Base-by-base conservation (phyloP, 2,888 invertebrate species). In the Nephrotoma guestfalica region DNA sequence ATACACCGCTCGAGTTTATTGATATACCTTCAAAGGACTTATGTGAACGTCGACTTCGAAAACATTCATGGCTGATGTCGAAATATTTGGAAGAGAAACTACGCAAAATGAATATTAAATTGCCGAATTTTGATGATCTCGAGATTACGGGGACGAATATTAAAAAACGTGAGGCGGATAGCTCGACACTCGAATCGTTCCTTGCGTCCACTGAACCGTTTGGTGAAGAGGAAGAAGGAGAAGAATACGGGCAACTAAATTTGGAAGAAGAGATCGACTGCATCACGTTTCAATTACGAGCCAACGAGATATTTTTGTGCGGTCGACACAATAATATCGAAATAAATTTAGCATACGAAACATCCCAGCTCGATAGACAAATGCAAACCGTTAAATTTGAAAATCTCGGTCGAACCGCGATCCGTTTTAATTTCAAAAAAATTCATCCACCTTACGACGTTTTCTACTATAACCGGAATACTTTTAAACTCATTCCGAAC, bases 51-150 rank as follows among this genome's bases (percentile, higher is more conserved):
- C 42, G 42, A 7, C 84, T 42, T 41, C 41, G 84, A 3, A 84
- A 84, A 84, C 41, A 84, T 0, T 84, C 84, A 2, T 84, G 84
- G 84, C 42, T 84, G 6, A 84, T 42, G 42, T 84, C 84, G 6
- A 84, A 84, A 84, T 84, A 84, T 84, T 84, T 84, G 41, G 84
- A 84, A 42, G 42, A 84, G 9, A 84, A 84, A 84, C n/a, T 84
- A 84, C 84, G 41, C 5, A 42, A 84, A 41, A 15, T 84, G 15
- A 41, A 84, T 84, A 84, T 84, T 41, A 11, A 9, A 71, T 9
- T 71, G 3, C 84, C 84, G 42, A 42, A 84, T 84, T 41, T 42
- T 41, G 41, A 84, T 7, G n/a, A 84, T 15, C 41, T 84, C n/a
- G 42, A 84, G 41, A 1, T 84, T 2, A 15, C 15, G 2, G 84